These are phyloP conservation scores for Rattus norvegicus DNA, from an alignment of 2,113 vertebrate genomes.

Conservation along the genomic window GRCr8 NC_086031.1:102631501-102632000, in stretches of 20 bases:
- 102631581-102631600: background rate
- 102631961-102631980: background rate
- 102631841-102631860: background rate
- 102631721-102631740: background rate
- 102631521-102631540: background rate
- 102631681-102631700: background rate
- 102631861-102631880: background rate
- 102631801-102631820: background rate
- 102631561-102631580: background rate
- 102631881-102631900: background rate
- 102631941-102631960: background rate
- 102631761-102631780: background rate
- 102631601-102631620: background rate
- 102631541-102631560: background rate
- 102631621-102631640: background rate
- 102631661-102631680: background rate
- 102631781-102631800: background rate
- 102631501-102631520: background rate
- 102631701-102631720: accelerated
- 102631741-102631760: background rate
- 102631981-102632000: conserved; percentile 2
- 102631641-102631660: background rate
- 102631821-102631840: background rate
- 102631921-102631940: background rate
- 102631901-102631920: accelerated